A percentile compares a stretch with the other conserved stretches of the same genome.
phyloP scores from a whole-genome alignment of 1,140 invertebrate species.

The Pararge aegeria region DNA sequence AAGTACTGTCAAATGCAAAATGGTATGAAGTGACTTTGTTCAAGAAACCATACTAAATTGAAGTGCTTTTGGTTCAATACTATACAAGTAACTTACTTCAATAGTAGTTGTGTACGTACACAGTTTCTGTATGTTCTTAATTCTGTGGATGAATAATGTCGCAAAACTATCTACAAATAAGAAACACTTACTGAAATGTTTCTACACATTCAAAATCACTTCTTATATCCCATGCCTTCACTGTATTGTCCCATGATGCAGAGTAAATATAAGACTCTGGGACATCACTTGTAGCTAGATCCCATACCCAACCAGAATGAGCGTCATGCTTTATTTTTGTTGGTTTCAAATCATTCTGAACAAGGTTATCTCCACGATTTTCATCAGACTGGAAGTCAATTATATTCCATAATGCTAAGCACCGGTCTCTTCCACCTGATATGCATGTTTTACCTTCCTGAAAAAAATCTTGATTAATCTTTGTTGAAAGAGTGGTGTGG shows the following conservation, averaged over 20 bases:
- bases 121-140: no score
- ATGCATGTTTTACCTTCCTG: constrained; percentile 70
- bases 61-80: no score
- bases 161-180: neutral
- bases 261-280: constrained; percentile 59
- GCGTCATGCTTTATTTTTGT: constrained; percentile 54
- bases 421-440: constrained; percentile 71
- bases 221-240: constrained; percentile 72
- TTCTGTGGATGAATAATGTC: no score
- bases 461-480: no score
- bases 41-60: no score
- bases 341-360: constrained; percentile 44
- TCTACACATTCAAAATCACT: constrained; percentile 55
- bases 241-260: constrained; percentile 76
- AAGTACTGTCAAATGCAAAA: no score
- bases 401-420: constrained; percentile 64
- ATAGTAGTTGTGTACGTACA: no score
- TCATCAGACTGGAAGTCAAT: constrained; percentile 42
- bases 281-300: constrained; percentile 59
- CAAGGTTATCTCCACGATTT: constrained; percentile 33
- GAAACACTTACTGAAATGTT: constrained; percentile 56
- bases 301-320: constrained; percentile 76
- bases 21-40: no score
- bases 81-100: no score
- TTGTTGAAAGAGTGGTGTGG: no score